Evolutionary conservation across 1,140 invertebrate species (phyloP).

Genomic region (Steinernema feltiae): DNA sequence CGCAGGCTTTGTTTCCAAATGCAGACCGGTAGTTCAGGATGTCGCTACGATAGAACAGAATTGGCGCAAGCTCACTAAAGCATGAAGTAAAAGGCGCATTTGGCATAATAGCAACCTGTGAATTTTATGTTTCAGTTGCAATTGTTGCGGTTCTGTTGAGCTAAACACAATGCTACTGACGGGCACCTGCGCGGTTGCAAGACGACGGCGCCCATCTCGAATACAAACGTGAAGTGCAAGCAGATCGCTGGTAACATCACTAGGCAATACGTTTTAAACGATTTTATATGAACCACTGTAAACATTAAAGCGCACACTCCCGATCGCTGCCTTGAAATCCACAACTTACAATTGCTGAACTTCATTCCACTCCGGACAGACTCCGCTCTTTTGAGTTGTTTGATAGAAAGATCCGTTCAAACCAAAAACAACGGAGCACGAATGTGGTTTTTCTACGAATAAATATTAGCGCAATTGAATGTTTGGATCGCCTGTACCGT

Average conservation of each 20-base stretch:
- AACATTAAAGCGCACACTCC: too few species aligned
- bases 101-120: neutral
- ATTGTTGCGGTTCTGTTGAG: neutral
- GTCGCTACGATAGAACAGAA: neutral
- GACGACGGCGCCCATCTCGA: neutral
- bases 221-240: neutral
- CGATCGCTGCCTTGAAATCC: too few species aligned
- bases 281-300: neutral
- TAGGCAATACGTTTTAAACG: neutral
- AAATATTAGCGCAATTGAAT: neutral
- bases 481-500: neutral
- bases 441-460: neutral
- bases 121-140: neutral
- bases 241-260: neutral
- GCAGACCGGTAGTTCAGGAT: neutral
- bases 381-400: neutral
- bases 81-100: neutral
- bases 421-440: neutral
- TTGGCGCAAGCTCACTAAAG: neutral
- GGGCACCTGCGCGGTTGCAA: neutral
- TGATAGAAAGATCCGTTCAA: neutral
- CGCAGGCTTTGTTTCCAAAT: neutral
- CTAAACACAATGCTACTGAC: neutral
- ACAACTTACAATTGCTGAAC: constrained; percentile 2
- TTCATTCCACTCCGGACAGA: neutral